Percentiles rank a stretch among this genome's conserved stretches.
These are phyloP conservation scores for Melipona quadrifasciata DNA, from an alignment of 1,140 invertebrate species.

Conservation along the genomic window DNA sequence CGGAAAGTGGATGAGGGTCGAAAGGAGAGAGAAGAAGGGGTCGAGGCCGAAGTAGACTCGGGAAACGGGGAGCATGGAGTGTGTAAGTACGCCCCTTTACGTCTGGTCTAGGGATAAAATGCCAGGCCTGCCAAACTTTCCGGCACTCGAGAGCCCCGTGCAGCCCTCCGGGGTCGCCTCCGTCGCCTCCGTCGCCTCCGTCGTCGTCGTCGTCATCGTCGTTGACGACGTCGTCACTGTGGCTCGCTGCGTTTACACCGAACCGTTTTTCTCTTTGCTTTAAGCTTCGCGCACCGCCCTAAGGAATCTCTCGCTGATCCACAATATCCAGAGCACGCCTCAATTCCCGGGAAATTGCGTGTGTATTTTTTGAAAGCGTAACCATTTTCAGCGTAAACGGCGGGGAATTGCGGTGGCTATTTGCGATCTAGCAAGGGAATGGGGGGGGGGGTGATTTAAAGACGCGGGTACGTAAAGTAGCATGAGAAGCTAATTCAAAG, in stretches of 20 bases:
- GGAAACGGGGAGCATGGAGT: slow-evolving; percentile 46
- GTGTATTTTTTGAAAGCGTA: not conserved
- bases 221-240: slow-evolving; percentile 25
- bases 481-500: too few relatives aligned
- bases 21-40: not conserved
- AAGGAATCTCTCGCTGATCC: not conserved
- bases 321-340: not conserved
- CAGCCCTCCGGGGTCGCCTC: slow-evolving; percentile 50
- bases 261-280: slow-evolving; percentile 19
- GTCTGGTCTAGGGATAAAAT: slow-evolving; percentile 68
- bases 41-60: slow-evolving; percentile 41
- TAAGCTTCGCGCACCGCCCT: not conserved
- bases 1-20: not conserved
- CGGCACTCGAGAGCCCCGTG: slow-evolving; percentile 55
- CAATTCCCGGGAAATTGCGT: not conserved
- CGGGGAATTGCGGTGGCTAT: not conserved
- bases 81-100: slow-evolving; percentile 64
- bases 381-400: not conserved
- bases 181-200: slow-evolving; percentile 5
- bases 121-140: slow-evolving; percentile 67
- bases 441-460: too few relatives aligned
- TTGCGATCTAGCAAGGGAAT: too few relatives aligned
- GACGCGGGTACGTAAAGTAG: too few relatives aligned
- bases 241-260: slow-evolving; percentile 53
- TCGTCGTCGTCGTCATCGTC: not conserved